Evolutionary conservation across 2,113 vertebrate species (phyloP).

Genomic region (Anseranas semipalmata): DNA sequence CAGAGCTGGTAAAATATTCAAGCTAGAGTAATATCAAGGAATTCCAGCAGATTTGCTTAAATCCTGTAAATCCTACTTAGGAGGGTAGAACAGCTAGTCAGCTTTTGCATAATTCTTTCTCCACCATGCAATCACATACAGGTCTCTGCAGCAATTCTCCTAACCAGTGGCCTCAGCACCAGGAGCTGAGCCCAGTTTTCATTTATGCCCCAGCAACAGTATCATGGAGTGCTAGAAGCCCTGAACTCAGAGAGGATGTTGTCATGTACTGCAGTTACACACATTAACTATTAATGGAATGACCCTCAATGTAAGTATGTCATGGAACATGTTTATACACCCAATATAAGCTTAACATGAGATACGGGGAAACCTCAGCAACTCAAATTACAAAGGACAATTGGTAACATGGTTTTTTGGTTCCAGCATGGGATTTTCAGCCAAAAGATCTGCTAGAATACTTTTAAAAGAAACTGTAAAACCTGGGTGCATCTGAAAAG

Average conservation of each 20-base stretch:
- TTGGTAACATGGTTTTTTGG: not conserved
- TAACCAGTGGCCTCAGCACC: not conserved
- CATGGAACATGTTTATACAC: not conserved
- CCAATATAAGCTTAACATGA: not conserved
- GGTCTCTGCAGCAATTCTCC: not conserved
- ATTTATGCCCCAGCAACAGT: not conserved
- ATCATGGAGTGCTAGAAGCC: not conserved
- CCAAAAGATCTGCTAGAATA: not conserved
- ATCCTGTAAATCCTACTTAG: conserved; percentile 57
- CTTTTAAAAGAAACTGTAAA: not conserved
- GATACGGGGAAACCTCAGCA: not conserved
- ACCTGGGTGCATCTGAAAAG: not conserved
- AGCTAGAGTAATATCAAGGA: conserved; percentile 49
- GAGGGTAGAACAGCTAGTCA: conserved; percentile 51
- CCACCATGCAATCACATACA: not conserved
- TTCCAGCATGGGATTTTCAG: not conserved
- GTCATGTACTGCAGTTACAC: not conserved
- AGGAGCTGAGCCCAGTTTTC: not conserved
- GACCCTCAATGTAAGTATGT: accelerated
- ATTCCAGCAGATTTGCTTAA: conserved; percentile 68
- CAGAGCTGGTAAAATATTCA: not conserved
- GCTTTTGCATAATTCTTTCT: conserved; percentile 53
- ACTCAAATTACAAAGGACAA: not conserved
- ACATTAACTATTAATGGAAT: not conserved
- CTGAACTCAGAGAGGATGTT: not conserved